Base-by-base conservation (phyloP, 2,888 invertebrate species). In the Biston stratarius region DNA sequence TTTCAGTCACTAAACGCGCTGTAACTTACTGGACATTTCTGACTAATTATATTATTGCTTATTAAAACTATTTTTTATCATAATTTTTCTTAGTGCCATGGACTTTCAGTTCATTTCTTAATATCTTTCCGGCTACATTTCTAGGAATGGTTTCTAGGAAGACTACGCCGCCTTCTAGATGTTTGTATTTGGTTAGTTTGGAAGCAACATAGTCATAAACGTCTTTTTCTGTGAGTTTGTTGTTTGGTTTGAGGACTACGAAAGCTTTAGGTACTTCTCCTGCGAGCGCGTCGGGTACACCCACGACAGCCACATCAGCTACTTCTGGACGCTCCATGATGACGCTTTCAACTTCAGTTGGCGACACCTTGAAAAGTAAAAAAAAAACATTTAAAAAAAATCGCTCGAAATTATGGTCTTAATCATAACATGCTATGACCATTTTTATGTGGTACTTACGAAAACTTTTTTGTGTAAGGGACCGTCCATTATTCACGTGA, bases 261-360 rank as follows among this genome's bases (percentile, higher is more conserved):
- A 96, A 97, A 0, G 97, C 97, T 77, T 94, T 94, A 0, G 97
- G 97, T 0, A 97, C 85, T 91, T 97, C 97, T 0, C 97, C 97
- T 0, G 96, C 95, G 33, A 95, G 81, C 0, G 95, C 90, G 79
- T 97, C 96, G 0, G 96, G 96, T 24, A 97, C 92, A 0, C 97
- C 97, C 10, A 97, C 96, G 0, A 97, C 97, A 0, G 97, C 97
- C 0, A 96, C 97, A 82, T 97, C 97, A 0, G 95, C 95, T 11
- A 98, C 95, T 67, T 95, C 96, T 0, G 96, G 95, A 71, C 96
- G 94, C 81, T 96, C 96, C 84, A 97, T 94, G 49, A 98, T 94
- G 7, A 97, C 83, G 74, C 96, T 96, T 88, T 98, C 98, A 66
- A 98, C 86, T 89, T 98, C 98, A 2, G 97, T 97, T 33, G 98